These are phyloP conservation scores for Caenorhabditis auriculariae DNA, from an alignment of 2,888 invertebrate species.

Conservation along the genomic window DNA sequence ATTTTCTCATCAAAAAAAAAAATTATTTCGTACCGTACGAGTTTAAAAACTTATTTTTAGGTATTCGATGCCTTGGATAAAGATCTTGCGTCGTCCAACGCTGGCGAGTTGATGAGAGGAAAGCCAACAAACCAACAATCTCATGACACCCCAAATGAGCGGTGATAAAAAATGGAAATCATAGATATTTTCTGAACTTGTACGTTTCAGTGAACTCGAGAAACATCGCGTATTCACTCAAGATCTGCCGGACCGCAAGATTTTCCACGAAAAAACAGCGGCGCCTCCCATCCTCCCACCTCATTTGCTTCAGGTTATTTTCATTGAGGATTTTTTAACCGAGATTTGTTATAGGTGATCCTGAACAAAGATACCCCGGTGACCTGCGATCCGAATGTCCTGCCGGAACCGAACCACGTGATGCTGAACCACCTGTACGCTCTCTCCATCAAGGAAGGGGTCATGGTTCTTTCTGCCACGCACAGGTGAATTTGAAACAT, in stretches of 20 bases:
- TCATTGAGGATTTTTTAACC: neutral
- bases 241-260: slow-evolving; percentile 85
- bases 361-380: slow-evolving; percentile 96
- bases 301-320: slow-evolving; percentile 80
- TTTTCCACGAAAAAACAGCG: slow-evolving; percentile 88
- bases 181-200: neutral
- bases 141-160: slow-evolving; percentile 62
- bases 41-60: too few relatives aligned
- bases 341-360: slow-evolving; percentile 73
- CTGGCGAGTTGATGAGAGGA: slow-evolving; percentile 53
- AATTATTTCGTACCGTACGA: too few relatives aligned
- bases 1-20: neutral
- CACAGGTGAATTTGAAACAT: slow-evolving; percentile 73
- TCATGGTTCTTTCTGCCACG: slow-evolving; percentile 98
- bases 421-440: slow-evolving; percentile 99
- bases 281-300: slow-evolving; percentile 96
- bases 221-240: slow-evolving; percentile 53
- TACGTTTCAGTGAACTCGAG: slow-evolving; percentile 50
- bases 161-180: slow-evolving; percentile 12
- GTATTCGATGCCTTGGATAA: slow-evolving; percentile 69
- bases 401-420: slow-evolving; percentile 99
- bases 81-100: slow-evolving; percentile 60
- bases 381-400: slow-evolving; percentile 94
- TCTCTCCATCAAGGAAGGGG: slow-evolving; percentile 98
- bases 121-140: slow-evolving; percentile 30